These are phyloP conservation scores for Charaxes varanes DNA, from an alignment of 1,140 invertebrate genomes.

Conservation along the genomic window DNA sequence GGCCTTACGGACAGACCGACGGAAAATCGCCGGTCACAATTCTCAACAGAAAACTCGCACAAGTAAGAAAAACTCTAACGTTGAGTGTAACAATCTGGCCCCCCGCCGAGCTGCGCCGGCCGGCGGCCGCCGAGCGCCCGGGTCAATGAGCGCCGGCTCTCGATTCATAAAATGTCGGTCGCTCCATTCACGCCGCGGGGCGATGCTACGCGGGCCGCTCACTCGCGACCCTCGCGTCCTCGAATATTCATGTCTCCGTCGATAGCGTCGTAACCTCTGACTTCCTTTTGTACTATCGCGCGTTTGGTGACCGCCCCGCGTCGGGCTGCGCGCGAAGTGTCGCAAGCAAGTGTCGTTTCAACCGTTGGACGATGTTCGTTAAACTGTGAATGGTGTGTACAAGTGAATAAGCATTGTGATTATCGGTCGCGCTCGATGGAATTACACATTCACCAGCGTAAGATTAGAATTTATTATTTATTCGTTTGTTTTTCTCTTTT, in stretches of 20 bases:
- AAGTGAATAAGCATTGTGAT: constrained; percentile 57
- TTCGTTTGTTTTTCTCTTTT: constrained; percentile 7
- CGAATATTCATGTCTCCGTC: constrained; percentile 71
- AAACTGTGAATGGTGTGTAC: constrained; percentile 60
- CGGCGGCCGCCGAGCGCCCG: constrained; percentile 30
- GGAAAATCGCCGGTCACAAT: constrained; percentile 52
- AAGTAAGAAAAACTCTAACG: too few relatives aligned
- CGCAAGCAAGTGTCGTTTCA: constrained; percentile 50
- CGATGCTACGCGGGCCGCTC: constrained; percentile 63
- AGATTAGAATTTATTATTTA: constrained; percentile 47
- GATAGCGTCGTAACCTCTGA: constrained; percentile 71
- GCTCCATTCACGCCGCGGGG: constrained; percentile 67
- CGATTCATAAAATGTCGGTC: constrained; percentile 73
- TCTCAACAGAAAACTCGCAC: constrained; percentile 61
- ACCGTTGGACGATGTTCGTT: constrained; percentile 37
- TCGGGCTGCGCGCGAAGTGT: constrained; percentile 57
- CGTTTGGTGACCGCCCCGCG: constrained; percentile 55
- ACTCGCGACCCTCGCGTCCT: constrained; percentile 71
- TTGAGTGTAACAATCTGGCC: too few relatives aligned
- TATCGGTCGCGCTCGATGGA: constrained; percentile 51
- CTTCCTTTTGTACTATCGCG: constrained; percentile 70
- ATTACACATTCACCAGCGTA: constrained; percentile 53
- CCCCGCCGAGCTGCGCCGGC: constrained; percentile 32
- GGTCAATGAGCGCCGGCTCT: constrained; percentile 68
- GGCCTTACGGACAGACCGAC: constrained; percentile 32